Evolutionary conservation across 2,113 vertebrate species (phyloP).

Genomic region (Tychaedon coryphoeus): DNA sequence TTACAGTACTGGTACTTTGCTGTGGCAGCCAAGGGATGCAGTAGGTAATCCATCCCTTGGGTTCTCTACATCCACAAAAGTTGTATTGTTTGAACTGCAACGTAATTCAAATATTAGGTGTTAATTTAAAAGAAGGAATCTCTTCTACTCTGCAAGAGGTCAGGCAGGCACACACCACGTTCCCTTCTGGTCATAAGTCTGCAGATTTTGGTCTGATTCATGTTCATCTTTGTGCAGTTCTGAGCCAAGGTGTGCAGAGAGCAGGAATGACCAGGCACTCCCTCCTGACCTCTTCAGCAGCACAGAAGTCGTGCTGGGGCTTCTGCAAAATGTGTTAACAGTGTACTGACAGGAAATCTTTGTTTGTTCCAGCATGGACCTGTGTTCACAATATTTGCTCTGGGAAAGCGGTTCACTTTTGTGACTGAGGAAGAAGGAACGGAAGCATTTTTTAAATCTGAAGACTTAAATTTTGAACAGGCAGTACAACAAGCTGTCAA

Average conservation of each 20-base stretch:
- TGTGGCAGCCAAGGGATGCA: background rate
- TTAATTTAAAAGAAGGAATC: background rate
- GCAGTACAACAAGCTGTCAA: constrained; percentile 76
- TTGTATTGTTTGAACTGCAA: background rate
- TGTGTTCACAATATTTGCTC: constrained; percentile 77
- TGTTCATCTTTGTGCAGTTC: background rate
- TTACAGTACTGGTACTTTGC: background rate
- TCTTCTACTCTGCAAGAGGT: background rate
- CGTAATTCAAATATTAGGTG: background rate
- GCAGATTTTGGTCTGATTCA: background rate
- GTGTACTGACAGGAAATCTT: background rate
- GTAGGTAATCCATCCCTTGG: background rate
- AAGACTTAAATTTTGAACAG: constrained; percentile 80
- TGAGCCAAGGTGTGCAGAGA: background rate
- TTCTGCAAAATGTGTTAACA: background rate
- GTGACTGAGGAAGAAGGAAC: constrained; percentile 79
- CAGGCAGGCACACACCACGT: background rate
- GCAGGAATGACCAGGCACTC: background rate
- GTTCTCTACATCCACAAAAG: background rate
- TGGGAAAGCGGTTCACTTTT: constrained; percentile 83
- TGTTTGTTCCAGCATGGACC: constrained; percentile 77
- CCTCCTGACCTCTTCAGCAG: background rate
- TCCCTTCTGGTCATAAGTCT: background rate
- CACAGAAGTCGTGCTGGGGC: accelerated
- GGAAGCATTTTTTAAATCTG: constrained; percentile 77